Evolutionary conservation across 2,888 invertebrate genomes (phyloP).

Genomic region (Elegia similella): DNA sequence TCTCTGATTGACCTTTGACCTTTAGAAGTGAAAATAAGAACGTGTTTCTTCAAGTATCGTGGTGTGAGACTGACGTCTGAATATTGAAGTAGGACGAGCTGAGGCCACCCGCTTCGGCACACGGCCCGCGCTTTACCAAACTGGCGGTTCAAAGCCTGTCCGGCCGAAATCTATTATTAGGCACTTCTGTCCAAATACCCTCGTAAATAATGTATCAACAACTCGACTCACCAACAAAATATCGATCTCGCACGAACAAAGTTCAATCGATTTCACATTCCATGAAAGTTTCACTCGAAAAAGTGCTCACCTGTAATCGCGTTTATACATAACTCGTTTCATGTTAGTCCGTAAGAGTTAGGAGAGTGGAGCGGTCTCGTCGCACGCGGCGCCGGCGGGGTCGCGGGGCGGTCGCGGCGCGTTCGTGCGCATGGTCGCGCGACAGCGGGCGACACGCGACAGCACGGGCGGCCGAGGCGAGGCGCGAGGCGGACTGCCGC

Average conservation of each 20-base stretch:
- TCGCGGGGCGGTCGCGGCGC: constrained; percentile 32
- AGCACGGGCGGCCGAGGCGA: constrained; percentile 50
- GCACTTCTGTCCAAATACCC: constrained; percentile 42
- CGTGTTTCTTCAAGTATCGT: constrained; percentile 6
- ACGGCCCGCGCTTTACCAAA: constrained; percentile 24
- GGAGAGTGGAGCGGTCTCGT: constrained; percentile 34
- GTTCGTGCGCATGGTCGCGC: constrained; percentile 28
- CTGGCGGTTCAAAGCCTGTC: constrained; percentile 25
- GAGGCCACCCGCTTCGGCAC: constrained; percentile 25
- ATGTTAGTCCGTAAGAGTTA: constrained; percentile 43
- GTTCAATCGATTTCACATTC: constrained; percentile 61
- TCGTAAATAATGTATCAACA: constrained; percentile 56
- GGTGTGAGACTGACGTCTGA: constrained; percentile 34
- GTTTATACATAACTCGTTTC: constrained; percentile 51
- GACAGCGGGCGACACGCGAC: constrained; percentile 6
- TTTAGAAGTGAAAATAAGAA: constrained; percentile 19
- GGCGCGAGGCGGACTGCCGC: constrained; percentile 53
- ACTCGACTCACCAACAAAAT: constrained; percentile 54
- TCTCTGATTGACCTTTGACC: constrained; percentile 29
- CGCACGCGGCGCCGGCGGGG: constrained; percentile 28
- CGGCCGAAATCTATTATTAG: constrained; percentile 45
- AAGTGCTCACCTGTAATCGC: constrained; percentile 56
- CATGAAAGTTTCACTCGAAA: constrained; percentile 52
- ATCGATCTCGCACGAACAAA: constrained; percentile 54
- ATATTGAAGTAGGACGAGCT: constrained; percentile 37